These are phyloP conservation scores for Chauna torquata DNA, from an alignment of 2,113 vertebrate species.

Conservation along the genomic window DNA sequence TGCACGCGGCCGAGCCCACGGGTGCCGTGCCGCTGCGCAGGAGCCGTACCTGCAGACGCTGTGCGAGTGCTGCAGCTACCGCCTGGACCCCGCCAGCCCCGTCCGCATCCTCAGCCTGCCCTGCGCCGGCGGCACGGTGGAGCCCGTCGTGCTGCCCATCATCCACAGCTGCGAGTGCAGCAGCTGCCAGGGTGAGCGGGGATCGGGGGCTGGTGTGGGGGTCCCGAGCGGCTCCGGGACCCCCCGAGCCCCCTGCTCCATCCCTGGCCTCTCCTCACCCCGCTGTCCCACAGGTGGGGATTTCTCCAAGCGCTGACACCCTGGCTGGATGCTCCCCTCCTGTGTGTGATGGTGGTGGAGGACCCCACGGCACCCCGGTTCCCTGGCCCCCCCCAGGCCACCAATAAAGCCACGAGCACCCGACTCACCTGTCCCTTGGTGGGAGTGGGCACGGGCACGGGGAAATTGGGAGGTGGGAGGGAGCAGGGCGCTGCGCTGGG, in stretches of 20 bases:
- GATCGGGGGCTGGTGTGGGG: neutral
- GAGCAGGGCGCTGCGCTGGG: neutral
- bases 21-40: constrained; percentile 41
- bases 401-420: neutral
- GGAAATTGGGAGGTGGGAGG: neutral
- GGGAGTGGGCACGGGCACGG: neutral
- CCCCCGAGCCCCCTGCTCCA: neutral
- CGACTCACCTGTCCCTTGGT: no score
- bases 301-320: constrained; percentile 46
- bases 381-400: no score
- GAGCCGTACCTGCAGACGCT: constrained; percentile 87
- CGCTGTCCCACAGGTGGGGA: constrained; percentile 27
- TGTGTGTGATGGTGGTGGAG: neutral
- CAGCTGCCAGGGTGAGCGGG: constrained; percentile 84
- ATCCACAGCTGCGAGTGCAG: constrained; percentile 91
- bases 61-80: constrained; percentile 90
- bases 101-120: constrained; percentile 84
- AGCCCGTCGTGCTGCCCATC: constrained; percentile 84
- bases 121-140: constrained; percentile 76
- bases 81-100: constrained; percentile 81
- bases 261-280: neutral
- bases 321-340: neutral
- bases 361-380: neutral
- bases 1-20: neutral
- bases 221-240: no score